phyloP scores from a whole-genome alignment of 2,797 vertebrate genomes.

The Characodon lateralis region DNA sequence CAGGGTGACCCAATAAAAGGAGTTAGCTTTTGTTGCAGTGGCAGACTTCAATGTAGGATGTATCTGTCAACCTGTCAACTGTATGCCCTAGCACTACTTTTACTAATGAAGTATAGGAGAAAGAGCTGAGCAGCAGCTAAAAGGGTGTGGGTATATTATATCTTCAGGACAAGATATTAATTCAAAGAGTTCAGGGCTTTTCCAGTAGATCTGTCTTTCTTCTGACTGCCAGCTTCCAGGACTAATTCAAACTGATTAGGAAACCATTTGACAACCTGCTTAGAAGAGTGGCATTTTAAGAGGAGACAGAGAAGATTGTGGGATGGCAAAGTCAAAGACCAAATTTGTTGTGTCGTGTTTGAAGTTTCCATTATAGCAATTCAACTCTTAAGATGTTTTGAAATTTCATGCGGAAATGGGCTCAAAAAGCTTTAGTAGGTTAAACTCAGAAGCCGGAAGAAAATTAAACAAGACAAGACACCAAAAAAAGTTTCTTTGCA shows the following conservation, averaged over 20 bases:
- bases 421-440: background rate
- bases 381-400: background rate
- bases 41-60: background rate
- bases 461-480: background rate
- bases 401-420: background rate
- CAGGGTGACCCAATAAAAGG: background rate
- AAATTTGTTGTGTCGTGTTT: background rate
- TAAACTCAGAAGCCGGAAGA: background rate
- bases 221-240: slow-evolving; percentile 6
- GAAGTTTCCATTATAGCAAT: background rate
- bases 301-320: background rate
- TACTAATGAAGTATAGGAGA: background rate
- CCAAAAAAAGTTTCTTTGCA: background rate
- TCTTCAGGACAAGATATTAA: slow-evolving; percentile 1
- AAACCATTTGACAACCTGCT: slow-evolving; percentile 5
- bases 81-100: background rate
- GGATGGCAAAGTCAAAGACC: slow-evolving; percentile 2
- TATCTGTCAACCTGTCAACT: slow-evolving; percentile 8
- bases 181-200: background rate
- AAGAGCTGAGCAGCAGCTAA: slow-evolving; percentile 3
- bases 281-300: background rate
- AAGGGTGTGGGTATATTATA: background rate
- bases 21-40: background rate
- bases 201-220: background rate
- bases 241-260: slow-evolving; percentile 4